phyloP scores from a whole-genome alignment of 92 coral and sea anemone species.

The Parazoanthus swiftii region DNA sequence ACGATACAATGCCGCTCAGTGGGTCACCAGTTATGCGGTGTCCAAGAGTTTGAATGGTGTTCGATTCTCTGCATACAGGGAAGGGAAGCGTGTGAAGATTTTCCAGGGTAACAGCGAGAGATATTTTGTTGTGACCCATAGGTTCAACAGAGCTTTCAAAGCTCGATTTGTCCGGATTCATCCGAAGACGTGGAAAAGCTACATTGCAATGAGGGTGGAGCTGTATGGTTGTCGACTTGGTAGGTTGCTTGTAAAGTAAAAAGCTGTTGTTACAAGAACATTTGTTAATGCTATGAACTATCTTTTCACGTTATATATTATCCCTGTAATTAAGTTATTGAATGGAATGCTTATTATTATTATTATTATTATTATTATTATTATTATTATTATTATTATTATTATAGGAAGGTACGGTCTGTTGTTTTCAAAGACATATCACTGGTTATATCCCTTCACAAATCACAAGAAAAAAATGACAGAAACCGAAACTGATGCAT shows the following conservation, averaged over 20 bases:
- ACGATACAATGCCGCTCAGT: conserved; percentile 36
- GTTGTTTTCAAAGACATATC: no score
- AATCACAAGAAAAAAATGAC: no score
- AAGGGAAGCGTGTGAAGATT: conserved; percentile 29
- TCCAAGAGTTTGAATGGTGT: conserved; percentile 22
- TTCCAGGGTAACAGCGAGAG: conserved; percentile 44
- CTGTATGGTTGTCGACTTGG: conserved; percentile 41
- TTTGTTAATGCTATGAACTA: no score
- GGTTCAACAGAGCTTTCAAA: conserved; percentile 41
- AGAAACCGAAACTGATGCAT: no score
- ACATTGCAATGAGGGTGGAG: conserved; percentile 31
- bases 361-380: no score
- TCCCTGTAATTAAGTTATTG: no score
- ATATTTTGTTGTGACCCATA: conserved; percentile 39
- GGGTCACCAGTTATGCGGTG: conserved; percentile 37
- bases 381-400: no score
- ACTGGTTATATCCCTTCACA: no score
- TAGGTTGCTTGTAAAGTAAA: neutral
- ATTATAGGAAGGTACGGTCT: no score
- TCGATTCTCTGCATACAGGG: conserved; percentile 20
- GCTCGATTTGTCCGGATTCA: conserved; percentile 51
- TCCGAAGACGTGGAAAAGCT: conserved; percentile 38
- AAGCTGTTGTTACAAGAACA: neutral
- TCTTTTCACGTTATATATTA: no score
- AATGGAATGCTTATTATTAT: no score